A percentile compares a stretch with the other conserved stretches of the same genome.
Evolutionary conservation across 2,888 invertebrate species (phyloP).

Genomic region (Cheiracanthium punctorium): DNA sequence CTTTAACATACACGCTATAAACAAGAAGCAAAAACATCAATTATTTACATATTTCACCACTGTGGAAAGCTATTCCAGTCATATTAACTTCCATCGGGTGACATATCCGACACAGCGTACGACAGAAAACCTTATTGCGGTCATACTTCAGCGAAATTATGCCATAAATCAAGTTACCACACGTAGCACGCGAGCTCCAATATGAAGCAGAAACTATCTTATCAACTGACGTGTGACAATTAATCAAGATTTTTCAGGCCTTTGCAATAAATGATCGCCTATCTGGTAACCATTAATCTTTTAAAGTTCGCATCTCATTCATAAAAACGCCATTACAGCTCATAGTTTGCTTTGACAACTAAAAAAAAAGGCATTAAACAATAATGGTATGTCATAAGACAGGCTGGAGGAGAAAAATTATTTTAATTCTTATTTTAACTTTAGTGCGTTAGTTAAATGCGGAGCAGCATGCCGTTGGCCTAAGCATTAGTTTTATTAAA

Average conservation of each 20-base stretch:
- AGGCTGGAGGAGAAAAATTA: too few species aligned
- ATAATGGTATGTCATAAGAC: background rate
- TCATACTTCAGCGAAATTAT: slow-evolving; percentile 7
- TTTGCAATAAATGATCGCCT: background rate
- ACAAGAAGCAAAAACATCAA: background rate
- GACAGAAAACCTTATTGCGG: background rate
- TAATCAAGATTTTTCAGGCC: slow-evolving; percentile 7
- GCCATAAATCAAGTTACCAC: slow-evolving; percentile 1
- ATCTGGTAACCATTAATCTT: background rate
- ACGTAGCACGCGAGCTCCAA: background rate
- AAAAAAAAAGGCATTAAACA: background rate
- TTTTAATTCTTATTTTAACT: too few species aligned
- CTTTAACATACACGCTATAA: too few species aligned
- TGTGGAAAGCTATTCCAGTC: background rate
- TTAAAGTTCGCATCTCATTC: slow-evolving; percentile 1
- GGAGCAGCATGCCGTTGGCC: too few species aligned
- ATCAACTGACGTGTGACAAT: slow-evolving; percentile 10
- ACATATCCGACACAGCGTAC: background rate
- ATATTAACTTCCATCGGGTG: background rate
- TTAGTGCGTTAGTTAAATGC: too few species aligned
- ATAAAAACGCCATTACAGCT: slow-evolving; percentile 2
- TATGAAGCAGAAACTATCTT: background rate
- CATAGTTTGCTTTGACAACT: slow-evolving; percentile 10
- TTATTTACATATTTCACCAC: background rate
- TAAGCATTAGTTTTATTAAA: too few species aligned